Evolutionary conservation across 2,888 invertebrate species (phyloP).

Genomic region (Acrobasis suavella): DNA sequence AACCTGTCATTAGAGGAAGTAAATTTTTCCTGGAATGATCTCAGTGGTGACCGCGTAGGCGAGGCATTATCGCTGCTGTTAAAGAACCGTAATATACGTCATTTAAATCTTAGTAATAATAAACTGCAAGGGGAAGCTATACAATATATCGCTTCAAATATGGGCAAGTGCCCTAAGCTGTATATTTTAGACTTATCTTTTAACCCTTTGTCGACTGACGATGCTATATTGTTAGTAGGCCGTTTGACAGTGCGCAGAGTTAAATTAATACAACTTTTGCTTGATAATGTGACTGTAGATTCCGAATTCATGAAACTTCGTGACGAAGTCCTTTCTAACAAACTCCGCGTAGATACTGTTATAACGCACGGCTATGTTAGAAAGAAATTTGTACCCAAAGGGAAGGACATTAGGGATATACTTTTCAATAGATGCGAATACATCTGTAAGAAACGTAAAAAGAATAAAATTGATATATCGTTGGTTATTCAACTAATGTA

Average conservation of each 20-base stretch:
- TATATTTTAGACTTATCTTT: conserved; percentile 48
- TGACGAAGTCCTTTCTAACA: conserved; percentile 34
- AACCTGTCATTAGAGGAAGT: conserved; percentile 34
- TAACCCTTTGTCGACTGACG: conserved; percentile 47
- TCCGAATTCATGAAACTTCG: conserved; percentile 42
- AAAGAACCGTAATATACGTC: conserved; percentile 32
- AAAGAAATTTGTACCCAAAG: conserved; percentile 20
- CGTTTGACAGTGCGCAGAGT: conserved; percentile 37
- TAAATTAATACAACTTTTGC: conserved; percentile 43
- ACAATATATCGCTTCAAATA: conserved; percentile 34
- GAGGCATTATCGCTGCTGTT: conserved; percentile 35
- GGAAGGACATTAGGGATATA: conserved; percentile 10
- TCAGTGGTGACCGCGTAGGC: conserved; percentile 36
- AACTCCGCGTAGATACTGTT: conserved; percentile 37
- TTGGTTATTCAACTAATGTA: conserved; percentile 41
- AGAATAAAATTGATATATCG: conserved; percentile 46
- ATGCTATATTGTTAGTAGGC: conserved; percentile 42
- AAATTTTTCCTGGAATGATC: conserved; percentile 46
- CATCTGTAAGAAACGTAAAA: conserved; percentile 44
- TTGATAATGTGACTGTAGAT: conserved; percentile 47
- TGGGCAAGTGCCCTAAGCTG: conserved; percentile 39
- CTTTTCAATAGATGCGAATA: conserved; percentile 42
- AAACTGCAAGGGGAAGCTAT: conserved; percentile 37
- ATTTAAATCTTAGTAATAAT: conserved; percentile 43
- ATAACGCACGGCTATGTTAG: conserved; percentile 45